These are phyloP conservation scores for Harmothoe impar DNA, from an alignment of 2,888 invertebrate species.

Conservation along the genomic window DNA sequence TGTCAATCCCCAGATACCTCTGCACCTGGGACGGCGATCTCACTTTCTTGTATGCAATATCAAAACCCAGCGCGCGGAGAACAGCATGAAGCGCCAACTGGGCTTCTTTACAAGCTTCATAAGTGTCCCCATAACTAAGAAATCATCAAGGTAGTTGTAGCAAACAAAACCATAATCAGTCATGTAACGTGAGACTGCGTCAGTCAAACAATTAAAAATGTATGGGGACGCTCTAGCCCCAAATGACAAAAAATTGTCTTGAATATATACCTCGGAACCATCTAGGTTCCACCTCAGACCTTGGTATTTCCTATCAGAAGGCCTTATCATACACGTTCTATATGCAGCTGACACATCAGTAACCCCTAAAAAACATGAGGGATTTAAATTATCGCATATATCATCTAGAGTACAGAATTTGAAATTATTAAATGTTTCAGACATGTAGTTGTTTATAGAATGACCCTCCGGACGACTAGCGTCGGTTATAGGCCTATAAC, in stretches of 20 bases:
- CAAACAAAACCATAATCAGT: no score
- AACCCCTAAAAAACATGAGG: neutral
- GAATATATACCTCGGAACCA: neutral
- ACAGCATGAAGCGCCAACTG: neutral
- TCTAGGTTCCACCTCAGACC: neutral
- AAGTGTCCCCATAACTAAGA: neutral
- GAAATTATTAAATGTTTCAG: neutral
- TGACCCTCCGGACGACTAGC: neutral
- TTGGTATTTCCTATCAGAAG: neutral
- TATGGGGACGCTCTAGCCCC: no score
- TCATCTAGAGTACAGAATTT: neutral
- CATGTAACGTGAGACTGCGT: no score
- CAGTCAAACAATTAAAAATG: no score
- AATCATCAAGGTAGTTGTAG: constrained; percentile 24
- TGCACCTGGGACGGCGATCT: neutral
- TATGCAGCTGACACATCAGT: neutral
- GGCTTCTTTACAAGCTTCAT: neutral
- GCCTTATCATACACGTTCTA: neutral
- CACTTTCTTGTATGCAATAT: no score
- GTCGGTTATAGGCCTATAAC: no score
- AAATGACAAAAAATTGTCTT: neutral
- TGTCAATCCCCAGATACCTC: no score
- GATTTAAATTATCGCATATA: neutral
- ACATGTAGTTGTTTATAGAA: neutral
- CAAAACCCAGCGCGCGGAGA: neutral